Conservation (phyloP, 1,140 invertebrate species). For the Drosophila repleta region DNA sequence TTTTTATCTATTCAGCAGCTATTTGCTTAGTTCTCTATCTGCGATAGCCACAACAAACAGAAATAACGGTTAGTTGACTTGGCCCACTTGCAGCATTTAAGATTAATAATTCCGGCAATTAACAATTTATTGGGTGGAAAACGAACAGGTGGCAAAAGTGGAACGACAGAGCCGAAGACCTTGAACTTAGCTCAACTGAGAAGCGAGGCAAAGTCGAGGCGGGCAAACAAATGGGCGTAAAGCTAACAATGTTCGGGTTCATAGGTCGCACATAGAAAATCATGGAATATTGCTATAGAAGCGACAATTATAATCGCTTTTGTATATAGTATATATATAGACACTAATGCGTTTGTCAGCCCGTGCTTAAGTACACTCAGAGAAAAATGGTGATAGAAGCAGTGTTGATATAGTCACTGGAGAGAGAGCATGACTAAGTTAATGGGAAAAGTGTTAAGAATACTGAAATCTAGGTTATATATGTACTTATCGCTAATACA, state of each 20-base stretch:
- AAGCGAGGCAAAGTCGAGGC: constrained; percentile 26
- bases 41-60: constrained; percentile 48
- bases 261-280: constrained; percentile 26
- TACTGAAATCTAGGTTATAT: no score
- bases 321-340: not conserved
- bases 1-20: constrained; percentile 73
- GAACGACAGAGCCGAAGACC: constrained; percentile 53
- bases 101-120: constrained; percentile 26
- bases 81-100: constrained; percentile 15
- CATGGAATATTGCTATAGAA: constrained; percentile 15
- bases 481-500: no score
- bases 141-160: constrained; percentile 59
- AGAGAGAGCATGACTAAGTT: no score
- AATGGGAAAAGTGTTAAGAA: no score
- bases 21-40: constrained; percentile 12
- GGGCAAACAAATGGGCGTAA: constrained; percentile 1
- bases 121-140: constrained; percentile 60
- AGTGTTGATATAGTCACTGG: no score
- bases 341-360: not conserved
- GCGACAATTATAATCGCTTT: constrained; percentile 40
- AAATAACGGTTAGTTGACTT: constrained; percentile 27
- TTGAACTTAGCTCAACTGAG: constrained; percentile 43
- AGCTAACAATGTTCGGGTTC: constrained; percentile 23
- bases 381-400: not conserved
- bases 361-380: not conserved